Evolutionary conservation across 2,797 vertebrate species (phyloP).

Genomic region (Melanotaenia maccullochi): DNA sequence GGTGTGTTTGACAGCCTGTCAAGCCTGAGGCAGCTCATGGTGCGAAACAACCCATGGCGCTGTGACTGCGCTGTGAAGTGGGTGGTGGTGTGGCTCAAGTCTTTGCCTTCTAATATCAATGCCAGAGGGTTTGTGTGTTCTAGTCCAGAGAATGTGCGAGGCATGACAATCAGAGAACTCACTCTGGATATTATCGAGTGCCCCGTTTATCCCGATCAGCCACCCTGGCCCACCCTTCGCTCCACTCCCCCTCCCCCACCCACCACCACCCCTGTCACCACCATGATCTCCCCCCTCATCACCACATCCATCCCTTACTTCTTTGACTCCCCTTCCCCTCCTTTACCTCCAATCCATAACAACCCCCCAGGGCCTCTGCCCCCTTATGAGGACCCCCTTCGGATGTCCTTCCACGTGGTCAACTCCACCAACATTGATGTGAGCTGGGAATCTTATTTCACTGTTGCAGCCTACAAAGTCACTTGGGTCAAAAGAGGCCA

Average conservation of each 20-base stretch:
- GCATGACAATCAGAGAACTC: slow-evolving; percentile 96
- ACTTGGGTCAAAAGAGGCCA: slow-evolving; percentile 97
- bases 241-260: slow-evolving; percentile 79
- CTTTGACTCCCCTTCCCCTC: slow-evolving; percentile 72
- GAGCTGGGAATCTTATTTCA: slow-evolving; percentile 92
- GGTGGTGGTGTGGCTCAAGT: slow-evolving; percentile 97
- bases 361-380: slow-evolving; percentile 75
- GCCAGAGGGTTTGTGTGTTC: slow-evolving; percentile 95
- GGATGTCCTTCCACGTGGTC: slow-evolving; percentile 90
- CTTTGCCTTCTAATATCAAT: slow-evolving; percentile 89
- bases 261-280: slow-evolving; percentile 64
- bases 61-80: slow-evolving; percentile 96
- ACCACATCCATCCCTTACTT: slow-evolving; percentile 71
- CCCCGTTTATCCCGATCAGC: slow-evolving; percentile 82
- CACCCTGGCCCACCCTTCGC: slow-evolving; percentile 82
- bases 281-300: slow-evolving; percentile 63
- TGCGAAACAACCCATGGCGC: slow-evolving; percentile 93
- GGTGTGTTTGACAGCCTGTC: slow-evolving; percentile 93
- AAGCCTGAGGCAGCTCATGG: slow-evolving; percentile 90
- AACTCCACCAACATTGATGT: slow-evolving; percentile 93
- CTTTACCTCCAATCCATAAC: slow-evolving; percentile 72
- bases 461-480: slow-evolving; percentile 93
- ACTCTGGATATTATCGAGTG: slow-evolving; percentile 94
- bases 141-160: slow-evolving; percentile 92
- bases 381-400: slow-evolving; percentile 88